Evolutionary conservation across 2,797 vertebrate genomes (phyloP).

Genomic region (Aphelocoma californica): DNA sequence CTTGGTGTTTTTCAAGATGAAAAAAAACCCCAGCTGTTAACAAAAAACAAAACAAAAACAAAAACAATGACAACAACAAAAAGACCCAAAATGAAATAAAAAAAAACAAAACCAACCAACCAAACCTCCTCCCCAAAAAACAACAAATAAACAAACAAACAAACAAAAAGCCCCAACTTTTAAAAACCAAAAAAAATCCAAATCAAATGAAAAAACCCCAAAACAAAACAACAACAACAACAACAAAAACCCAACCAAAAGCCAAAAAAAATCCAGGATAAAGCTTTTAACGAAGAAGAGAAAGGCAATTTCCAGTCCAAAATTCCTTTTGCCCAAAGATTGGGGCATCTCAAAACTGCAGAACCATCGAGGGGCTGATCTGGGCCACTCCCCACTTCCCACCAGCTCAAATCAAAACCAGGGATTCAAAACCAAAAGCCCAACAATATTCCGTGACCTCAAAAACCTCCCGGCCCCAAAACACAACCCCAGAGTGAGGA

Average conservation of each 20-base stretch:
- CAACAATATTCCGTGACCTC: background rate
- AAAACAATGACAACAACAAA: background rate
- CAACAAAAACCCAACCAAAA: background rate
- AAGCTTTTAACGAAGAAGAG: background rate
- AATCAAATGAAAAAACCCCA: background rate
- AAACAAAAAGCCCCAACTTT: no score
- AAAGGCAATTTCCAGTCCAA: background rate
- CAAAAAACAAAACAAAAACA: background rate
- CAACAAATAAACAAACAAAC: background rate
- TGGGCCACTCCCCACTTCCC: background rate
- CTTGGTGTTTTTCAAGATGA: background rate
- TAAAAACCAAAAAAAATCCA: background rate
- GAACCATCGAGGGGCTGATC: background rate
- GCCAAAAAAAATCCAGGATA: background rate
- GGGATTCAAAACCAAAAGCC: background rate
- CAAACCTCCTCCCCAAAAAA: background rate
- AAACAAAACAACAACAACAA: background rate
- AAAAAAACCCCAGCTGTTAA: background rate
- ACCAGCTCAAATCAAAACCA: background rate
- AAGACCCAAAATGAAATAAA: background rate
- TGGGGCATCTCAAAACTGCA: background rate
- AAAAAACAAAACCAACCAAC: background rate
- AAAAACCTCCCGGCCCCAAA: background rate
- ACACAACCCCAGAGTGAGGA: fast-evolving
- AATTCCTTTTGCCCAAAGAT: background rate